Evolutionary conservation across 2,113 vertebrate species (phyloP).

Genomic region (Mionectes macconnelli): DNA sequence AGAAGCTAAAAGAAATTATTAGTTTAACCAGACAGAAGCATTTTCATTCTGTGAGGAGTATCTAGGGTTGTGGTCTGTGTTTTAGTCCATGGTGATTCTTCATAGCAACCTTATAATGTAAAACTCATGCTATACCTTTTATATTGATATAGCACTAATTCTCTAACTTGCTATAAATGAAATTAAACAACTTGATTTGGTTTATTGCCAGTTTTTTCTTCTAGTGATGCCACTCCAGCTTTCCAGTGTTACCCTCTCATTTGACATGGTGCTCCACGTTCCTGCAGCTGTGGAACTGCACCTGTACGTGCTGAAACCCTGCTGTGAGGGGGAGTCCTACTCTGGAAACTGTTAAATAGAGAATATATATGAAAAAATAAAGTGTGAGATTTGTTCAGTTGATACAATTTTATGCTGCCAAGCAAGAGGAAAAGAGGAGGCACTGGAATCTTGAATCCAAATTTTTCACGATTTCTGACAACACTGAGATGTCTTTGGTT

Average conservation of each 20-base stretch:
- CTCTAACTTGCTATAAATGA: neutral
- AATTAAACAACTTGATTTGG: neutral
- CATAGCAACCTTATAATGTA: neutral
- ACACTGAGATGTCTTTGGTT: neutral
- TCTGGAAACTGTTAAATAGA: neutral
- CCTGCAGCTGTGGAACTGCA: neutral
- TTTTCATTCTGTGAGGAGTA: neutral
- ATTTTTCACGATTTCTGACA: neutral
- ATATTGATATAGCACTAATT: neutral
- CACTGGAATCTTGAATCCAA: neutral
- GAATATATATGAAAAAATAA: neutral
- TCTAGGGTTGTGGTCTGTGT: neutral
- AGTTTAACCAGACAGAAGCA: neutral
- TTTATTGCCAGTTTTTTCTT: neutral
- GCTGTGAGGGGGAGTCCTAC: neutral
- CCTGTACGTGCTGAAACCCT: neutral
- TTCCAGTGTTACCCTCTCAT: neutral
- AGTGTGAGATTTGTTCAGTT: neutral
- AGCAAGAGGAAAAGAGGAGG: neutral
- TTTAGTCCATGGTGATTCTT: neutral
- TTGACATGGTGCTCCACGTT: neutral
- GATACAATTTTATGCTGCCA: neutral
- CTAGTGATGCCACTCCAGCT: neutral
- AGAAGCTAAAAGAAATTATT: neutral
- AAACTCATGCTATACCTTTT: neutral